Evolutionary conservation across 2,797 vertebrate species (phyloP).

Genomic region (Paedocypris micromegethes): DNA sequence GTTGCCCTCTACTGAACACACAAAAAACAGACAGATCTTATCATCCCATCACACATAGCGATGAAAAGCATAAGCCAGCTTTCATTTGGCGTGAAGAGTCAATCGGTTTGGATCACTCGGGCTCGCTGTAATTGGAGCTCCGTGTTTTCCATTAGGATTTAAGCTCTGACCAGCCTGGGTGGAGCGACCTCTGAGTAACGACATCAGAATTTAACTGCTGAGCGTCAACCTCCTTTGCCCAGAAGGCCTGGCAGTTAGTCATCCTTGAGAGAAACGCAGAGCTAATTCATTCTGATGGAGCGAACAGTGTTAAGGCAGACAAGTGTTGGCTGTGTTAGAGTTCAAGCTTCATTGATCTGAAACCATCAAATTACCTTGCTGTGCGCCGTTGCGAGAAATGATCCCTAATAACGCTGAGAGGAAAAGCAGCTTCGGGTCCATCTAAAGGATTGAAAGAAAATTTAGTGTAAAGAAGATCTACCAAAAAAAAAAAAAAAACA

Average conservation of each 20-base stretch:
- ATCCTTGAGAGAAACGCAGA: constrained; percentile 14
- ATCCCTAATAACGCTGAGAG: constrained; percentile 68
- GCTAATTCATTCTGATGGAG: not conserved
- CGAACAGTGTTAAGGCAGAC: constrained; percentile 25
- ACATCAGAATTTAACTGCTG: constrained; percentile 15
- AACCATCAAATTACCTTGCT: constrained; percentile 76
- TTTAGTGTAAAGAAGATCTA: not conserved
- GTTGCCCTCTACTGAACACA: constrained; percentile 75
- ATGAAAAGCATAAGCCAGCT: constrained; percentile 38
- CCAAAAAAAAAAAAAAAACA: not conserved
- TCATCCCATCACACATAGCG: constrained; percentile 17
- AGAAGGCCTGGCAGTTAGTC: constrained; percentile 6
- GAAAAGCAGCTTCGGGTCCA: constrained; percentile 74
- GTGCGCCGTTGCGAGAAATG: constrained; percentile 70
- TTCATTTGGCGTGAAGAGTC: constrained; percentile 42
- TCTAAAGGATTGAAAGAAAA: constrained; percentile 66
- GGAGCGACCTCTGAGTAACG: constrained; percentile 41
- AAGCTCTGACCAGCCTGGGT: constrained; percentile 29
- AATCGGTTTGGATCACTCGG: constrained; percentile 51
- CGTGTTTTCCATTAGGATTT: constrained; percentile 52
- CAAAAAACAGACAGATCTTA: constrained; percentile 20
- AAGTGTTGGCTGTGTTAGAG: constrained; percentile 2
- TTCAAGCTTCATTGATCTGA: not conserved
- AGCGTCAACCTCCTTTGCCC: not conserved
- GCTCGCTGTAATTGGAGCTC: constrained; percentile 50